Evolutionary conservation across 1,140 invertebrate species (phyloP), one percentile per base, ranked within the genome.

Genomic region (Eriocheir sinensis): DNA sequence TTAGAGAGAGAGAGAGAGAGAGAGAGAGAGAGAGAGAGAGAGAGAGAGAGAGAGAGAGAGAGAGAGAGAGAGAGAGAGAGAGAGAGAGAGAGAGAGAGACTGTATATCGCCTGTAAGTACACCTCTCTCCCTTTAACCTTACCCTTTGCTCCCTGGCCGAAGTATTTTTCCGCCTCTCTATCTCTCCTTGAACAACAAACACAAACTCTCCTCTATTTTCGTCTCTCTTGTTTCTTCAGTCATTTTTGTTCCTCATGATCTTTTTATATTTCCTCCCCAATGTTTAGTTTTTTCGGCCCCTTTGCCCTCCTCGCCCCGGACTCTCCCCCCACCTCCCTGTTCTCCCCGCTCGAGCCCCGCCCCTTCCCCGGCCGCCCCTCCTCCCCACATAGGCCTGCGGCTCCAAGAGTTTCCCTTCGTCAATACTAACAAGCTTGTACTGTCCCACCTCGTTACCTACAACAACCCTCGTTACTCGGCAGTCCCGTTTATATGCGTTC

Each of bases 141-240:
- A n/a, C 27, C 60, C 17, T 72, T n/a, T 8, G 12, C 21, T 21
- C 60, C 60, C 27, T 72, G 60, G 21, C 60, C 1, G 44, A 21
- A n/a, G 60, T n/a, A n/a, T 72, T 60, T 72, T 72, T 21, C 60
- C 27, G 21, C 27, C n/a, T 48, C 60, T 72, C 60, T 72, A 72
- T 72, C 60, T 72, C 60, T 72, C 60, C 60, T 72, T 72, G 60
- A 72, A 72, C 60, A 72, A 72, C 60, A 72, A 72, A 72, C 60
- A 72, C 60, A 72, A 72, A 72, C 60, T 72, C 60, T 72, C 27
- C 60, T n/a, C 27, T 72, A 72, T 72, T 72, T 72, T 72, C 60
- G 27, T 72, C 27, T 72, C n/a, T n/a, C 60, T 72, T 72, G 60
- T 72, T 89, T 89, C 86, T 89, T 89, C 40, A 89, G 86, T 89